Evolutionary conservation across 2,888 invertebrate species (phyloP).

Genomic region (Trisateles emortualis): DNA sequence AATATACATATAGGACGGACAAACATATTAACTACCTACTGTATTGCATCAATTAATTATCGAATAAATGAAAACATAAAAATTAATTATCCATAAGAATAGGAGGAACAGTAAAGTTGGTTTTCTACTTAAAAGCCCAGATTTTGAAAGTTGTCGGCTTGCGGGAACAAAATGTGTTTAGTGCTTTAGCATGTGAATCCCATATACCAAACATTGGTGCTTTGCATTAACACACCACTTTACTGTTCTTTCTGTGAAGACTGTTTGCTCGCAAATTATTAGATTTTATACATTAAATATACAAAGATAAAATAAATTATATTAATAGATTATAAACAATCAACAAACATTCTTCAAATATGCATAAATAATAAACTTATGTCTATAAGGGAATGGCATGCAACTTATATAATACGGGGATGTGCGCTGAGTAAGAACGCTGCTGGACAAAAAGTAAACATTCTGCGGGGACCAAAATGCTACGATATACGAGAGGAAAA

Average conservation of each 20-base stretch:
- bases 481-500: conserved; percentile 78
- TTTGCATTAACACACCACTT: conserved; percentile 54
- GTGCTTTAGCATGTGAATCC: conserved; percentile 40
- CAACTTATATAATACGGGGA: conserved; percentile 71
- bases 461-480: conserved; percentile 80
- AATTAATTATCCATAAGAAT: conserved; percentile 53
- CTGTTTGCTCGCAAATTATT: conserved; percentile 57
- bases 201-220: conserved; percentile 49
- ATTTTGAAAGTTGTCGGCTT: conserved; percentile 20
- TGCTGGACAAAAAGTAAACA: conserved; percentile 72
- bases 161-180: conserved; percentile 12
- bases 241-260: conserved; percentile 66
- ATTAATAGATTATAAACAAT: conserved; percentile 47
- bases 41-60: conserved; percentile 65
- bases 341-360: conserved; percentile 51
- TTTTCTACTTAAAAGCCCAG: conserved; percentile 27
- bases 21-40: conserved; percentile 47
- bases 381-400: conserved; percentile 72
- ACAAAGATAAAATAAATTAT: conserved; percentile 46
- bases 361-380: conserved; percentile 64
- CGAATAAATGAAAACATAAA: conserved; percentile 46
- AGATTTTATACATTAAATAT: conserved; percentile 35
- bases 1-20: conserved; percentile 48
- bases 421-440: conserved; percentile 76
- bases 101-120: conserved; percentile 71